Percentiles rank a stretch among this genome's conserved stretches.
Evolutionary conservation across 2,113 vertebrate genomes (phyloP).

Genomic region (Ictalurus furcatus): DNA sequence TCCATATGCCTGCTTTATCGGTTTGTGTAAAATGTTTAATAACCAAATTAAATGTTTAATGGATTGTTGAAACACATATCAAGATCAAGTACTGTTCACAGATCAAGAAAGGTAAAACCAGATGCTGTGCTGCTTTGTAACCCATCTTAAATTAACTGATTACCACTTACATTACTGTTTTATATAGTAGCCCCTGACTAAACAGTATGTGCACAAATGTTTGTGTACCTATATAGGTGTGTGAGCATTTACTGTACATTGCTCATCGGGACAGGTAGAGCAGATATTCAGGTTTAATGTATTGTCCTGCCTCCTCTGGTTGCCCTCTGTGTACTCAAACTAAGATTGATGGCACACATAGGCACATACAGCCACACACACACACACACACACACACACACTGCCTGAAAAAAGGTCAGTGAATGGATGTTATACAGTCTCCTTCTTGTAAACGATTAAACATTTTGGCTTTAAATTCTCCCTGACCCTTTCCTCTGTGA

Average conservation of each 20-base stretch:
- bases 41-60: slow-evolving; percentile 41
- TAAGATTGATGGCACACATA: background rate
- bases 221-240: background rate
- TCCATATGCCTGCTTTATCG: slow-evolving; percentile 16
- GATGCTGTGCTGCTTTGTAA: background rate
- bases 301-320: background rate
- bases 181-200: background rate
- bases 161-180: background rate
- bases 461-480: slow-evolving; percentile 35
- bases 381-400: background rate
- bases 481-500: slow-evolving; percentile 41
- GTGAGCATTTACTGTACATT: background rate
- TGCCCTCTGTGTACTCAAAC: slow-evolving; percentile 4
- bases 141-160: background rate
- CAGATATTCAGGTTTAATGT: slow-evolving; percentile 32
- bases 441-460: slow-evolving; percentile 44
- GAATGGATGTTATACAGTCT: slow-evolving; percentile 40
- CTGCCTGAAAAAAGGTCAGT: slow-evolving; percentile 24
- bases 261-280: background rate
- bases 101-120: slow-evolving; percentile 22
- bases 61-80: slow-evolving; percentile 26
- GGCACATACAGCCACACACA: background rate
- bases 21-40: slow-evolving; percentile 40
- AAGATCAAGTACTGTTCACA: background rate
- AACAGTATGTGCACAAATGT: background rate